phyloP scores from a whole-genome alignment of 2,113 vertebrate genomes.

The Siniperca chuatsi region DNA sequence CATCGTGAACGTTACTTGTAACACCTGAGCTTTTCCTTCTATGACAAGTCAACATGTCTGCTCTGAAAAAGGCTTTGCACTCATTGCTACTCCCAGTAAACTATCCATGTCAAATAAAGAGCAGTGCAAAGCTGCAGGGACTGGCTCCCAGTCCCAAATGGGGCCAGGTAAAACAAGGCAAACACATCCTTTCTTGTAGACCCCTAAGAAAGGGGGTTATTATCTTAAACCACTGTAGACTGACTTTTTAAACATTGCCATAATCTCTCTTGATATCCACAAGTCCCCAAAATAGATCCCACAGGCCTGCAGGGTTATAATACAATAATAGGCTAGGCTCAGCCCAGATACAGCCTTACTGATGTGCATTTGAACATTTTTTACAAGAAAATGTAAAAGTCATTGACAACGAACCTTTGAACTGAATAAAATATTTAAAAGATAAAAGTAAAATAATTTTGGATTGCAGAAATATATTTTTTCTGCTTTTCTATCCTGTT shows the following conservation, averaged over 20 bases:
- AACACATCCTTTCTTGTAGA: neutral
- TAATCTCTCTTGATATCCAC: neutral
- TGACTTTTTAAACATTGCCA: too few relatives aligned
- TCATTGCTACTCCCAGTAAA: neutral
- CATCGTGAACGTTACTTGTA: neutral
- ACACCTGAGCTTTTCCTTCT: neutral
- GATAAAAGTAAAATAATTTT: neutral
- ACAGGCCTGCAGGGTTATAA: neutral
- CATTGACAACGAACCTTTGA: neutral
- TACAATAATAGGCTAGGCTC: neutral
- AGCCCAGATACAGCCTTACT: neutral
- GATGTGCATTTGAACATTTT: neutral
- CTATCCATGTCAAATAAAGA: neutral
- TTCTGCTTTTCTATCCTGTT: neutral
- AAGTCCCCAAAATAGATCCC: neutral
- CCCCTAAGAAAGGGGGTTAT: neutral
- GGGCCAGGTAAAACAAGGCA: neutral
- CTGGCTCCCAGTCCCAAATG: neutral
- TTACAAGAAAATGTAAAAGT: neutral
- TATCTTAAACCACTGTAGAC: neutral
- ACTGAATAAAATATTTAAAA: neutral
- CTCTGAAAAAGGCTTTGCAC: neutral
- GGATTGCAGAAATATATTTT: neutral
- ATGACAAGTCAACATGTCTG: neutral
- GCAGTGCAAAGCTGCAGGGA: neutral